phyloP scores from a whole-genome alignment of 2,888 invertebrate species.

The Netelia inedita region DNA sequence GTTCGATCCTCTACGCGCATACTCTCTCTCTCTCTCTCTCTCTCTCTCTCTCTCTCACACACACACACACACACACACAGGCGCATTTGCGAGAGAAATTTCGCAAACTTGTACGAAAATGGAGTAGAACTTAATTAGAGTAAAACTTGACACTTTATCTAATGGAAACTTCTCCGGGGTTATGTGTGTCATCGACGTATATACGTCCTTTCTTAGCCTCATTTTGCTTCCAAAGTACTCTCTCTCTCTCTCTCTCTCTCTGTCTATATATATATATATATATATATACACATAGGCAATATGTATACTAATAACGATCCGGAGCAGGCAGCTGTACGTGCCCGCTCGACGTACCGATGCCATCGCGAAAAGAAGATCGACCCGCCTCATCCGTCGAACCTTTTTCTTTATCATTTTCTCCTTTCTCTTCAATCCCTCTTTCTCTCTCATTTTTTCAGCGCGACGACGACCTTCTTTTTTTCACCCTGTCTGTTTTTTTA shows the following conservation, averaged over 20 bases:
- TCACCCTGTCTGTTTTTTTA: neutral
- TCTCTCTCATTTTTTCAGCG: neutral
- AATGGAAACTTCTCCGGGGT: neutral
- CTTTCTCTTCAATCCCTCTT: slow-evolving; percentile 5
- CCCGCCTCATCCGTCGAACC: slow-evolving; percentile 13
- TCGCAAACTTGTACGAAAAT: neutral
- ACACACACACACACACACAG: no score
- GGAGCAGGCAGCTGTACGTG: slow-evolving; percentile 25
- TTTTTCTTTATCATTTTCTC: neutral
- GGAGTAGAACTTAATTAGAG: neutral
- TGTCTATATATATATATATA: neutral
- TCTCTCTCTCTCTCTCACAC: no score
- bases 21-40: no score
- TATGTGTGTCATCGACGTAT: neutral
- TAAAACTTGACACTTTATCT: neutral
- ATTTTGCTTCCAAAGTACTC: no score
- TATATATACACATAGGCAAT: neutral
- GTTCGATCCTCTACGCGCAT: no score
- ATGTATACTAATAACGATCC: slow-evolving; percentile 8
- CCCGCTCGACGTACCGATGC: slow-evolving; percentile 40
- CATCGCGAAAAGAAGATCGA: slow-evolving; percentile 44
- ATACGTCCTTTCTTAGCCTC: no score
- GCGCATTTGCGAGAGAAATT: neutral
- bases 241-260: no score
- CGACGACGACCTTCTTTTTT: neutral